phyloP scores from a whole-genome alignment of 1,140 invertebrate genomes.

The Aphelenchoides fujianensis region DNA sequence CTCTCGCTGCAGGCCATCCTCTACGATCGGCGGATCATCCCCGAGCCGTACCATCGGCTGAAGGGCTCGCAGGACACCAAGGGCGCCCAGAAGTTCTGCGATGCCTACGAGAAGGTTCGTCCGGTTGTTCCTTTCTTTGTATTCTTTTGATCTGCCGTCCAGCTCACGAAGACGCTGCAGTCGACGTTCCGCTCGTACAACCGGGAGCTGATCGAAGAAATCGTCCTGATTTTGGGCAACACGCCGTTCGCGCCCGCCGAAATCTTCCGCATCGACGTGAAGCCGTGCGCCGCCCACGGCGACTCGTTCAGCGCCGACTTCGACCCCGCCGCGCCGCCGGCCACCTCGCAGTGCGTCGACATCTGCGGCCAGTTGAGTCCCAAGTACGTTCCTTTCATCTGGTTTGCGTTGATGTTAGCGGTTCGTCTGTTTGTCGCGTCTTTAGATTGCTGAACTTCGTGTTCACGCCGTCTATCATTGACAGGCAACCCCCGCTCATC shows the following conservation, averaged over 20 bases:
- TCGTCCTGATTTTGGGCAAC: not conserved
- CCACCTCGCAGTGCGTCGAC: not conserved
- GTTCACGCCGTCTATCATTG: too few species aligned
- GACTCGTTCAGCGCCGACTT: too few species aligned
- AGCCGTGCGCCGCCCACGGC: not conserved
- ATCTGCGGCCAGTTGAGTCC: not conserved
- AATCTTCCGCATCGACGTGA: conserved; percentile 7
- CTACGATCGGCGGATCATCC: conserved; percentile 13
- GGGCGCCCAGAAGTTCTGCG: conserved; percentile 7
- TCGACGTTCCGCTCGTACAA: conserved; percentile 6
- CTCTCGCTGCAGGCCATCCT: conserved; percentile 17
- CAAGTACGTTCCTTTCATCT: too few species aligned
- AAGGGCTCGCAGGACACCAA: not conserved
- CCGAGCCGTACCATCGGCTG: conserved; percentile 6
- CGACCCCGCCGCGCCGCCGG: not conserved
- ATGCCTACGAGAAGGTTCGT: conserved; percentile 11
- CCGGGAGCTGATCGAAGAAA: conserved; percentile 8
- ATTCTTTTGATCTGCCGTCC: too few species aligned
- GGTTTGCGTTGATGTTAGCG: not conserved
- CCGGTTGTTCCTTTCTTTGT: too few species aligned
- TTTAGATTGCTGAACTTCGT: too few species aligned
- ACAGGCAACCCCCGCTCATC: too few species aligned
- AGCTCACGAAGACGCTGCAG: not conserved
- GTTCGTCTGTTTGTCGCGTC: not conserved
- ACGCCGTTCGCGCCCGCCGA: not conserved